A percentile compares a stretch with the other conserved stretches of the same genome.
These are phyloP conservation scores for Leptocoma aspasia DNA, from an alignment of 2,113 vertebrate genomes.

Conservation along the genomic window DNA sequence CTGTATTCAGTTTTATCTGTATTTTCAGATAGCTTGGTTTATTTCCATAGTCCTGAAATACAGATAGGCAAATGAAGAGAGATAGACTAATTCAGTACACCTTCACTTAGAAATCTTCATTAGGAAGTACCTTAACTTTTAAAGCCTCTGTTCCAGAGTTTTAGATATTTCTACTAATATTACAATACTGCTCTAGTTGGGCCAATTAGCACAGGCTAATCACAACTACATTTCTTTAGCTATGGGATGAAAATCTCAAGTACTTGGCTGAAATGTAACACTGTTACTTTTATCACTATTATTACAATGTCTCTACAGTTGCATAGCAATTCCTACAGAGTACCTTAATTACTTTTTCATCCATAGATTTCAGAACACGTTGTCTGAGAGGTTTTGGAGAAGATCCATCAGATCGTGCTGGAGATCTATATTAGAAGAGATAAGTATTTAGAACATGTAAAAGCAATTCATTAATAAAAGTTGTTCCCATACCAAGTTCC, in stretches of 20 bases:
- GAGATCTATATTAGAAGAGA: constrained; percentile 77
- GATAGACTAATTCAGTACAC: not conserved
- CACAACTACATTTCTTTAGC: not conserved
- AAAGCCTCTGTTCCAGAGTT: not conserved
- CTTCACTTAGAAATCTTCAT: not conserved
- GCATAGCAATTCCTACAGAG: not conserved
- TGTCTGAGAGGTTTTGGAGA: constrained; percentile 81
- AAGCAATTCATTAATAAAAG: not conserved
- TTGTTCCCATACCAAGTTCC: not conserved
- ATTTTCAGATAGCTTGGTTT: not conserved
- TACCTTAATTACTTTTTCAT: constrained; percentile 84
- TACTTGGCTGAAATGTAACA: not conserved
- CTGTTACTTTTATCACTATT: not conserved
- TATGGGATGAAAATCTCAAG: not conserved
- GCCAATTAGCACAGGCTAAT: not conserved
- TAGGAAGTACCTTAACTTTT: not conserved
- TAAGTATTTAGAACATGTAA: not conserved
- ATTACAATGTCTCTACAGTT: not conserved
- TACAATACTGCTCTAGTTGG: not conserved
- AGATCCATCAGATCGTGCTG: constrained; percentile 71
- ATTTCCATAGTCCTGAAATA: not conserved
- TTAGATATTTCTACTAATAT: not conserved
- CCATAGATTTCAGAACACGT: constrained; percentile 72
- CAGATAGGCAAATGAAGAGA: not conserved
- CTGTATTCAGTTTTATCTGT: not conserved